Percentiles rank a stretch among this genome's conserved stretches.
Conservation (phyloP, 2,797 vertebrate species). For the Neosalanx taihuensis region DNA sequence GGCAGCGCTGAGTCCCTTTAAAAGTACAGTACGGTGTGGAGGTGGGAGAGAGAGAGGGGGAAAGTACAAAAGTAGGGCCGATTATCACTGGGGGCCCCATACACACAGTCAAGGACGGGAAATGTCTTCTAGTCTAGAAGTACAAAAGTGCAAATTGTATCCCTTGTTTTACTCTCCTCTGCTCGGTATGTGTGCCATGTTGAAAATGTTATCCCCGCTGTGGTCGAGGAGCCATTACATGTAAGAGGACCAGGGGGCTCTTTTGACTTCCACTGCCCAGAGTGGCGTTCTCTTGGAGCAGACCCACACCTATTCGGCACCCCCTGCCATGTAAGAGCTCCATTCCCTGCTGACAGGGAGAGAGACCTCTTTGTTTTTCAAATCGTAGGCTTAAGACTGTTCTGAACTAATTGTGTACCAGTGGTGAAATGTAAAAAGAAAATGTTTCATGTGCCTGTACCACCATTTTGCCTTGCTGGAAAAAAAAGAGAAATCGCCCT, state of each 20-base stretch:
- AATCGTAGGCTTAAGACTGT: not conserved
- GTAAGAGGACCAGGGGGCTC: not conserved
- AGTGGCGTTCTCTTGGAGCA: not conserved
- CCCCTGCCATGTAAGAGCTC: slow-evolving; percentile 27
- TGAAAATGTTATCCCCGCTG: slow-evolving; percentile 24
- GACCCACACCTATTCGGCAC: slow-evolving; percentile 10
- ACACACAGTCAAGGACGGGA: slow-evolving; percentile 32
- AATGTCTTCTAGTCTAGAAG: slow-evolving; percentile 7
- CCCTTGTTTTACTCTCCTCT: slow-evolving; percentile 19
- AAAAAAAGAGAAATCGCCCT: slow-evolving; percentile 20
- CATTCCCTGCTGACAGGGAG: slow-evolving; percentile 10
- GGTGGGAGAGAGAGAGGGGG: too few relatives aligned
- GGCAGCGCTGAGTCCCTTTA: slow-evolving; percentile 51
- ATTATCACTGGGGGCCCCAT: slow-evolving; percentile 42
- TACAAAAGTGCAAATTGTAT: slow-evolving; percentile 33
- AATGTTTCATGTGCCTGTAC: slow-evolving; percentile 34
- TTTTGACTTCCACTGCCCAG: slow-evolving; percentile 28
- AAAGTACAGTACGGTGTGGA: slow-evolving; percentile 62
- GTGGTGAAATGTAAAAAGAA: slow-evolving; percentile 12
- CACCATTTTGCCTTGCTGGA: slow-evolving; percentile 18
- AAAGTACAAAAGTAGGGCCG: slow-evolving; percentile 50
- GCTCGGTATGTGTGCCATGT: slow-evolving; percentile 29
- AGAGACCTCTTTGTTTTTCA: slow-evolving; percentile 8
- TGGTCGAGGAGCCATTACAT: not conserved
- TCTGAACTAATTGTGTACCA: not conserved